Base-by-base conservation (phyloP, 2,888 invertebrate species). In the Noctua fimbriata region DNA sequence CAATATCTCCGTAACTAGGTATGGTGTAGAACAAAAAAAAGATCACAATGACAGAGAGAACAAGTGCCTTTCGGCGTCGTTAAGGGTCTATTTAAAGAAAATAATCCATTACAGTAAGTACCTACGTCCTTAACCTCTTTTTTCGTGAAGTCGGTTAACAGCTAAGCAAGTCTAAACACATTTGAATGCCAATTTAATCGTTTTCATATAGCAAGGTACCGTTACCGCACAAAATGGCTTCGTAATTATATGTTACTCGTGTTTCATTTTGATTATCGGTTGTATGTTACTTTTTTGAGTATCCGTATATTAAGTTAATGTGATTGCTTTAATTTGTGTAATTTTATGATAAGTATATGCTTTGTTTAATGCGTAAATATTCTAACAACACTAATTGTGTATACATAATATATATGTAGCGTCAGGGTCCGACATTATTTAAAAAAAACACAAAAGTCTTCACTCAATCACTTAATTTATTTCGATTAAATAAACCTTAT, bases 111-210 rank as follows among this genome's bases (percentile, higher is more conserved):
- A 44, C 4, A 52, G 18, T 32, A 36, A 24, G 0, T n/a, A n/a
- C n/a, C n/a, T n/a, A 1, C 12, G 16, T 47, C 1, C 66, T 16
- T 7, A 28, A n/a, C 28, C 10, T 41, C 14, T 74, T 52, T 63
- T 14, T 52, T 28, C 4, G 6, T 14, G 2, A 36, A 67, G 16
- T 32, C 24, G 28, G 47, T 14, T 72, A 72, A 49, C 44, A 71
- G 47, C n/a, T 16, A 52, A 78, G n/a, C 28, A 52, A 65, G 2
- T 58, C 75, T 74, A 67, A 86, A 86, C 49, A 78, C 63, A 74
- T 80, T 76, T 74, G 83, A 80, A 85, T 83, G 73, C 52, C 73
- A 69, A 78, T 76, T 78, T 86, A 80, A 86, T 86, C 65, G 80
- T 74, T 83, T 79, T 36, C 4, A 58, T 41, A 67, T 49, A 49